Evolutionary conservation across 2,888 invertebrate species (phyloP).

Genomic region (Platycnemis pennipes): DNA sequence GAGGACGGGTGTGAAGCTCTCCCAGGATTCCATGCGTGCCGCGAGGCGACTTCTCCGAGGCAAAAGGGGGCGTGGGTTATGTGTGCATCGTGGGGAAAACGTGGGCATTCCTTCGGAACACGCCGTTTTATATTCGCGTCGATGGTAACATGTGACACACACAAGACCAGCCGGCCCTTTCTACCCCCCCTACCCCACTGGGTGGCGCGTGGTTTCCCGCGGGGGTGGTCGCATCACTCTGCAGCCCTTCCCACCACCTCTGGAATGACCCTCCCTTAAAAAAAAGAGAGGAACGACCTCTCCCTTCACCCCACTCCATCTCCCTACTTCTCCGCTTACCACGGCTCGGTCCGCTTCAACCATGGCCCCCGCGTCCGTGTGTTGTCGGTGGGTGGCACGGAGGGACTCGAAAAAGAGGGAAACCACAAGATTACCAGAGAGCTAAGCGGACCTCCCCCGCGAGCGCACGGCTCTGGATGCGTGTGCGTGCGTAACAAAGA

Average conservation of each 20-base stretch:
- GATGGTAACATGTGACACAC: constrained; percentile 39
- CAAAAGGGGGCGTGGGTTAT: background rate
- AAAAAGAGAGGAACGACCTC: background rate
- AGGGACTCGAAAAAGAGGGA: background rate
- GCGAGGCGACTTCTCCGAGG: background rate
- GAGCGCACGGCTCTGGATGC: background rate
- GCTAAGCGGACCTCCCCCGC: background rate
- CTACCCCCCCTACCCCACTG: background rate
- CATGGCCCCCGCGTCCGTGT: background rate
- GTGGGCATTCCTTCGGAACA: background rate
- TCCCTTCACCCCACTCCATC: background rate
- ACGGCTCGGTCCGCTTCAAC: background rate
- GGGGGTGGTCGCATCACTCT: background rate
- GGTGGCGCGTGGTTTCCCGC: background rate
- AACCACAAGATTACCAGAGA: background rate
- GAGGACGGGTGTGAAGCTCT: background rate
- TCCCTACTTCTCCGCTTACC: background rate
- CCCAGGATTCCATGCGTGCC: constrained; percentile 27
- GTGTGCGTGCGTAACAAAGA: background rate
- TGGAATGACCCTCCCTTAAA: background rate
- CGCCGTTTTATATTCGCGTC: constrained; percentile 52
- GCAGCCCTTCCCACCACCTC: background rate
- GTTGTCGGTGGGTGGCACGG: background rate
- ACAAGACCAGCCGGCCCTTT: background rate
- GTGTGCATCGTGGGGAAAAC: background rate